phyloP scores from a whole-genome alignment of 1,140 invertebrate species.

The Lepidotrigona ventralis region DNA sequence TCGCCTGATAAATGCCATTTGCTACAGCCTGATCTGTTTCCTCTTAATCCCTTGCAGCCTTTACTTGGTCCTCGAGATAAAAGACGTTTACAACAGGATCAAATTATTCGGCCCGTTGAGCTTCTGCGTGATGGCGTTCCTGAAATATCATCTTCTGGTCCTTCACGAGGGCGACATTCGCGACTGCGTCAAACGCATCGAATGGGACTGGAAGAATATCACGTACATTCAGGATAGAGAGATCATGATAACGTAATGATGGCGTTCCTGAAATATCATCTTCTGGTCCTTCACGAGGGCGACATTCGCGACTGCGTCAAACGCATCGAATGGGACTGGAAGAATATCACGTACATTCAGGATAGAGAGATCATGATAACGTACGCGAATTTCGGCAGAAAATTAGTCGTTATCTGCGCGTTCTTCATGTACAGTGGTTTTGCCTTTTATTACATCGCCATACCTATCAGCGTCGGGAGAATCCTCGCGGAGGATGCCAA shows the following conservation, averaged over 20 bases:
- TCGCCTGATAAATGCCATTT: not conserved
- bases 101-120: slow-evolving; percentile 65
- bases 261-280: slow-evolving; percentile 65
- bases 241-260: no score
- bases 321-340: slow-evolving; percentile 67
- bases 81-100: slow-evolving; percentile 54
- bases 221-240: not conserved
- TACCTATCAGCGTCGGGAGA: slow-evolving; percentile 19
- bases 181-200: slow-evolving; percentile 60
- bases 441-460: slow-evolving; percentile 24
- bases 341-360: slow-evolving; percentile 1
- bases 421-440: slow-evolving; percentile 45
- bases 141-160: slow-evolving; percentile 64
- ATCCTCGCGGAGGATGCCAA: not conserved
- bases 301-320: slow-evolving; percentile 64
- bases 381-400: slow-evolving; percentile 31
- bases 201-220: slow-evolving; percentile 65
- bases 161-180: slow-evolving; percentile 52
- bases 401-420: not conserved
- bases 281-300: slow-evolving; percentile 38
- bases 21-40: slow-evolving; percentile 17
- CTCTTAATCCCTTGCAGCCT: not conserved
- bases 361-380: slow-evolving; percentile 41
- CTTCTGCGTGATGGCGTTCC: slow-evolving; percentile 65
- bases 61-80: slow-evolving; percentile 49